Base-by-base conservation (phyloP, 2,113 vertebrate genomes). In the Tyrannus savana region DNA sequence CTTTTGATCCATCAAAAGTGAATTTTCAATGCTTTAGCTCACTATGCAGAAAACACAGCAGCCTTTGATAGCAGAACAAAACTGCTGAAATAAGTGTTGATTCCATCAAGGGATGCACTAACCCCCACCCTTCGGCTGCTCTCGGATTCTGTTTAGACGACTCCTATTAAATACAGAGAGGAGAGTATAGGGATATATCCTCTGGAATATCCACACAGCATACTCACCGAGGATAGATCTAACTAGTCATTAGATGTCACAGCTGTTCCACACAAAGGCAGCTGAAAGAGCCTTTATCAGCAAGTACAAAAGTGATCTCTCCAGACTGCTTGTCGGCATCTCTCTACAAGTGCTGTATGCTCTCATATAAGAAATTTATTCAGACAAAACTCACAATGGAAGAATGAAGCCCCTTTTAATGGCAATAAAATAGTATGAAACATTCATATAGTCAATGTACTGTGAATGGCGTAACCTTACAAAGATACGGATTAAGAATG, bases 271-370 rank as follows among this genome's bases (percentile, higher is more conserved):
- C 93, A 96, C 95, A 98, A 90, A 96, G 91, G 96, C 95, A 97
- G 97, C 96, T 98, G 95, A 97, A 98, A 97, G 97, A 96, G 96
- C 93, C 92, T 98, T 97, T 97, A 97, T 95, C 94, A 97, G 94
- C 95, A 97, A 95, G 89, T 89, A 97, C 77, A 96, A 96, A 93
- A 96, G 95, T 90, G 76, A 88, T 87, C 84, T 97, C 82, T 87
- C 85, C 95, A 95, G 89, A 89, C 69, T 93, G 89, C 84, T 96
- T 92, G 91, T 94, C 73, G 56, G 90, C 73, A 94, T 95, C 90
- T 96, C 79, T 93, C 90, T 89, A 89, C 87, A 81, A 92, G 75
- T 92, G 91, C 94, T 96, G 87, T 52, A 72, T 1, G 22, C 96
- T 96, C 95, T 97, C 90, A 92, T 88, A 89, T 89, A 95, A 95